These are phyloP conservation scores for Epizoanthus ramosus DNA, from an alignment of 92 coral and sea anemone genomes.

Conservation along the genomic window DNA sequence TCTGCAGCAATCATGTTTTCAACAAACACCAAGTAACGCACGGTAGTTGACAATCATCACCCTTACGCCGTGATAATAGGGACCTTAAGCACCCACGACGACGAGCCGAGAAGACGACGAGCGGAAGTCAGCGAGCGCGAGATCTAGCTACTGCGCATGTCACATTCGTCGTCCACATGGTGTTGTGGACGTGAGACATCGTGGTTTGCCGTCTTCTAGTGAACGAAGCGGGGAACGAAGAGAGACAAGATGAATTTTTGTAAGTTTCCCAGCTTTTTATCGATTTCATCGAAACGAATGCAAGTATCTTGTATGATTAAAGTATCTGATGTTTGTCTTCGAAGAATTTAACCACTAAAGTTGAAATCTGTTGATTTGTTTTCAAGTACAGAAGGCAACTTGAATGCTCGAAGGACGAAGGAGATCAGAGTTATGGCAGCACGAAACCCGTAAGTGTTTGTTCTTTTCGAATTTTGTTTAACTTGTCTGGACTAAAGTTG, in stretches of 20 bases:
- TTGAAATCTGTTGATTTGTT: no score
- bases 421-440: conserved; percentile 30
- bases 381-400: no score
- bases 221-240: conserved; percentile 16
- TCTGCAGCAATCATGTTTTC: conserved; percentile 44
- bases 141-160: conserved; percentile 1
- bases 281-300: no score
- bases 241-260: not conserved
- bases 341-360: no score
- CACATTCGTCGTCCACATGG: conserved; percentile 16
- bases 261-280: no score
- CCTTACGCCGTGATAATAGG: conserved; percentile 23
- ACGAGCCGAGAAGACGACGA: conserved; percentile 2
- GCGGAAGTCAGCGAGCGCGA: not conserved
- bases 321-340: no score
- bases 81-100: conserved; percentile 4
- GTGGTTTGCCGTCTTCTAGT: conserved; percentile 3
- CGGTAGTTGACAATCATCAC: conserved; percentile 47
- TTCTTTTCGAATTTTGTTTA: not conserved
- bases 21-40: conserved; percentile 36
- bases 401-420: not conserved
- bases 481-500: not conserved
- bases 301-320: no score
- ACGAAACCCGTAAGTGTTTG: conserved; percentile 8
- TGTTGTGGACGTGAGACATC: not conserved